phyloP scores from a whole-genome alignment of 2,888 invertebrate species.

The Polyploca ridens region DNA sequence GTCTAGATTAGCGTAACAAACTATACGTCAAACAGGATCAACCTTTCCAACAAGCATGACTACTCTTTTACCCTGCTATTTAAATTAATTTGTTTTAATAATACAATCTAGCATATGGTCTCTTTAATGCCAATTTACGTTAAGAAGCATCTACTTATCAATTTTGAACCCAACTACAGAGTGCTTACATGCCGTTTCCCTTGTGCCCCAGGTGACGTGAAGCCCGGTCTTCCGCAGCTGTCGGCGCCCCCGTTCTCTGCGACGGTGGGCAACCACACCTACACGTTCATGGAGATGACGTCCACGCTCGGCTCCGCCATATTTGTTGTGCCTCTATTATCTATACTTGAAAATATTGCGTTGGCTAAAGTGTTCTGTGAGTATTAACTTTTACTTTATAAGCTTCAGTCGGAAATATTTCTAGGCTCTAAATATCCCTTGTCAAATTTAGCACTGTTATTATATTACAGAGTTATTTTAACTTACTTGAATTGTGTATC shows the following conservation, averaged over 20 bases:
- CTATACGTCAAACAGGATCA: too few species aligned
- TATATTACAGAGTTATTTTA: too few species aligned
- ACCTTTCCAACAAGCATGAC: too few species aligned
- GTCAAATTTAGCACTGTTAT: too few species aligned
- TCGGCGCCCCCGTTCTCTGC: conserved; percentile 87
- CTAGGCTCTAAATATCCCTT: too few species aligned
- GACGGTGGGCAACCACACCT: conserved; percentile 86
- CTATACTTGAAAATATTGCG: conserved; percentile 96
- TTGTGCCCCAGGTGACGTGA: conserved; percentile 85
- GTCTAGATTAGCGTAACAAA: too few species aligned
- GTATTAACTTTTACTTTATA: conserved; percentile 34
- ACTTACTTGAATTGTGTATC: too few species aligned
- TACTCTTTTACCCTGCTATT: too few species aligned
- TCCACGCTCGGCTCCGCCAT: conserved; percentile 93
- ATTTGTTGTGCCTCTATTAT: conserved; percentile 94
- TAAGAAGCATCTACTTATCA: not conserved
- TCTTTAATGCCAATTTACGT: too few species aligned
- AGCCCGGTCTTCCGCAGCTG: conserved; percentile 88
- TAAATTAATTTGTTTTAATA: too few species aligned
- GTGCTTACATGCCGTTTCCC: not conserved
- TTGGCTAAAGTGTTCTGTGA: conserved; percentile 95
- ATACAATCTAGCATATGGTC: too few species aligned
- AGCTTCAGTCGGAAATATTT: too few species aligned
- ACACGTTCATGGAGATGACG: conserved; percentile 88
- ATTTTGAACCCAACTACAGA: not conserved